These are phyloP conservation scores for Pantherophis vulpinus DNA, from an alignment of 2,797 vertebrate species.

Conservation along the genomic window DNA sequence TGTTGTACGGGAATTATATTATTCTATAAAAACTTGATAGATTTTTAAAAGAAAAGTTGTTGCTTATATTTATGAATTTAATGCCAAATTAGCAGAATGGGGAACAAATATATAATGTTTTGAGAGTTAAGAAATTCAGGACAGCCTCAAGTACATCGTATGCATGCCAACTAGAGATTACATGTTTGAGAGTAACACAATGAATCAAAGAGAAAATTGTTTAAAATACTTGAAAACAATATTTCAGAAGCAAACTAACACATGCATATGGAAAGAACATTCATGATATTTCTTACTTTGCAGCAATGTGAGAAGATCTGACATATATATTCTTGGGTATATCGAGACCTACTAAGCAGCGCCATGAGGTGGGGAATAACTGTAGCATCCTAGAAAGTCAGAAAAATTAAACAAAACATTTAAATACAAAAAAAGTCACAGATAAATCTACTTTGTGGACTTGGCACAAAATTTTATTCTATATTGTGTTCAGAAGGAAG, in stretches of 20 bases:
- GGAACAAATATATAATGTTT: background rate
- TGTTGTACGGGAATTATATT: background rate
- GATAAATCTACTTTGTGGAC: background rate
- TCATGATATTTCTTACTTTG: slow-evolving; percentile 82
- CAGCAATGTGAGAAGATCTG: slow-evolving; percentile 99
- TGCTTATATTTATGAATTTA: background rate
- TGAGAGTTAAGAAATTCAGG: background rate
- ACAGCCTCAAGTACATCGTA: background rate
- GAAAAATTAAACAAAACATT: slow-evolving; percentile 44
- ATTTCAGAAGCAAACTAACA: slow-evolving; percentile 12
- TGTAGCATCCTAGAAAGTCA: slow-evolving; percentile 83
- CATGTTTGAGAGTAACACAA: background rate
- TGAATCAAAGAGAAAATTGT: slow-evolving; percentile 6
- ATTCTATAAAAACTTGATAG: background rate
- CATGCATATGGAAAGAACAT: slow-evolving; percentile 25
- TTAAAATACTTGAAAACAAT: background rate
- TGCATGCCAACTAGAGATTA: background rate
- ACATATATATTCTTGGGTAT: slow-evolving; percentile 97
- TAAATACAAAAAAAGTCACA: slow-evolving; percentile 12
- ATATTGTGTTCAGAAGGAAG: background rate
- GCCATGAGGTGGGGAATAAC: slow-evolving; percentile 98
- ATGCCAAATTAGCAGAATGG: background rate
- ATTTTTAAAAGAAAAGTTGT: background rate
- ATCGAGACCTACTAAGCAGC: slow-evolving; percentile 89
- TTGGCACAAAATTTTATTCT: background rate